Percentiles rank a stretch among this genome's conserved stretches.
These are phyloP conservation scores for Nudaria mundana DNA, from an alignment of 2,888 invertebrate species.

Conservation along the genomic window DNA sequence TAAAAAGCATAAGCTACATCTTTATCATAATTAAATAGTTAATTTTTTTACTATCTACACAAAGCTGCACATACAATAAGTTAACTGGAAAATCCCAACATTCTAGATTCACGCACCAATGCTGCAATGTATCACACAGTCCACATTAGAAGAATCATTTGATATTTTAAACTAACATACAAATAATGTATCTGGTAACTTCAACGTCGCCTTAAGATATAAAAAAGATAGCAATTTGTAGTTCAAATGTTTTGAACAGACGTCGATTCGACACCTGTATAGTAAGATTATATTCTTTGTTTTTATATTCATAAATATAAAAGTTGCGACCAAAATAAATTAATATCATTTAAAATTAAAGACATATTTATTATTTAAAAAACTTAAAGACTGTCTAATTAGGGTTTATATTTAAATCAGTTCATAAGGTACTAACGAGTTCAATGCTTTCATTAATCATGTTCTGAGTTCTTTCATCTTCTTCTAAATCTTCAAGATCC, in stretches of 20 bases:
- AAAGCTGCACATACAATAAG: slow-evolving; percentile 19
- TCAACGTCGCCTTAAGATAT: slow-evolving; percentile 1
- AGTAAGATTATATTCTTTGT: no score
- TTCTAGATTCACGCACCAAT: slow-evolving; percentile 29
- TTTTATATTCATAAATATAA: no score
- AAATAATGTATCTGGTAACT: slow-evolving; percentile 1
- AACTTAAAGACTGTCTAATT: no score
- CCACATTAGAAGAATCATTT: slow-evolving; percentile 17
- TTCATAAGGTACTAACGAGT: slow-evolving; percentile 69
- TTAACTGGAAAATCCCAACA: slow-evolving; percentile 12
- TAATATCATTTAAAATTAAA: no score
- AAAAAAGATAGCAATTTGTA: not conserved
- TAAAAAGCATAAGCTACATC: no score
- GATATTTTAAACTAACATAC: not conserved
- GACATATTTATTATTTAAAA: no score
- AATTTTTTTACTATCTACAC: slow-evolving; percentile 3
- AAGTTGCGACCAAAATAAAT: no score
- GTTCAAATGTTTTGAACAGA: not conserved
- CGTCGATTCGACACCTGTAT: no score
- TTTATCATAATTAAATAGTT: no score
- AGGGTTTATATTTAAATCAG: no score
- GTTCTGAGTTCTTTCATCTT: slow-evolving; percentile 65
- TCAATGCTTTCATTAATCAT: slow-evolving; percentile 72
- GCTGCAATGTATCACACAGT: slow-evolving; percentile 31
- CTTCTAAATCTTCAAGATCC: slow-evolving; percentile 39